Evolutionary conservation across 2,888 invertebrate species (phyloP).

Genomic region (Pyrrhosoma nymphula): DNA sequence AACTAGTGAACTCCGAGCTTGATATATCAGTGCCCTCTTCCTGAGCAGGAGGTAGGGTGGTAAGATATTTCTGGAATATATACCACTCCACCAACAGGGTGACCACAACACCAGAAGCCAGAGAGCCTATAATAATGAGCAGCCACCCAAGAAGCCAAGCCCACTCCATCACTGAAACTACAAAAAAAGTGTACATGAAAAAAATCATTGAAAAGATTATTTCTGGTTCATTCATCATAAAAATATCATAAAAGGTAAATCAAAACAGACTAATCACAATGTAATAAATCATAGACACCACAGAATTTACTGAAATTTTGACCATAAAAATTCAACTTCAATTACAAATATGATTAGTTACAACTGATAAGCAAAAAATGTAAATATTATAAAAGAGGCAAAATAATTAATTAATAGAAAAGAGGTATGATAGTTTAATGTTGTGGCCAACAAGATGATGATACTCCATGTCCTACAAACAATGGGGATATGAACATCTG

Average conservation of each 20-base stretch:
- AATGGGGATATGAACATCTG: not conserved
- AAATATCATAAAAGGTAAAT: no score
- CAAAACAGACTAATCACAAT: no score
- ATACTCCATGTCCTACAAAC: not conserved
- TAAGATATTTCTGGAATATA: conserved; percentile 57
- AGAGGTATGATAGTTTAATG: no score
- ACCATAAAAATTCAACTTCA: no score
- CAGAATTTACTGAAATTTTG: no score
- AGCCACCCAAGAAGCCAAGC: conserved; percentile 57
- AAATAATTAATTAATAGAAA: no score
- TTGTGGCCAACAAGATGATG: not conserved
- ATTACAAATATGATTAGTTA: no score
- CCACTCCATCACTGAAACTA: conserved; percentile 30
- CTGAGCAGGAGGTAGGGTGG: conserved; percentile 46
- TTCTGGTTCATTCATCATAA: no score
- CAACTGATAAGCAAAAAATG: no score
- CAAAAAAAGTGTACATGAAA: conserved; percentile 27
- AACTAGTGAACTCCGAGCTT: conserved; percentile 13
- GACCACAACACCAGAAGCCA: conserved; percentile 46
- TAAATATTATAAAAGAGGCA: no score
- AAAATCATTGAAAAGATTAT: no score
- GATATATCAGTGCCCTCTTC: not conserved
- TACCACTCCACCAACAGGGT: conserved; percentile 55
- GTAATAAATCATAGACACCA: no score
- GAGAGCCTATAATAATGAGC: conserved; percentile 33